Conservation (phyloP, 2,113 vertebrate genomes). For the Diphyllodes magnificus region DNA sequence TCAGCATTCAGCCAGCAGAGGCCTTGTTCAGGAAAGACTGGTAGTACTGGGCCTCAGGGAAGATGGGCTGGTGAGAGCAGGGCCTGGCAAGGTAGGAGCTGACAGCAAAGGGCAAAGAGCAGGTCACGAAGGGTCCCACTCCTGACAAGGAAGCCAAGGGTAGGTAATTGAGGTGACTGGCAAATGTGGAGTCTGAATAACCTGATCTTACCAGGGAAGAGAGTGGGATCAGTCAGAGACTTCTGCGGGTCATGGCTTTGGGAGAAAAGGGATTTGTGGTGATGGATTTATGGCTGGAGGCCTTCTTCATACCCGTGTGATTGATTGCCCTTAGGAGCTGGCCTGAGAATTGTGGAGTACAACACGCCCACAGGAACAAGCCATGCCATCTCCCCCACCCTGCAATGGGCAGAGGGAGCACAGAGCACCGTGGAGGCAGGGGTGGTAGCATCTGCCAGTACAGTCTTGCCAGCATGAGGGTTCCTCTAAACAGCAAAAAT, state of each 20-base stretch:
- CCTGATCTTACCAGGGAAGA: background rate
- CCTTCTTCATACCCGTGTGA: background rate
- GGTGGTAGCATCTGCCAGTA: background rate
- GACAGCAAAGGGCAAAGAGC: background rate
- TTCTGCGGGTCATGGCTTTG: background rate
- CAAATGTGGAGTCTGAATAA: background rate
- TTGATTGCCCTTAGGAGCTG: background rate
- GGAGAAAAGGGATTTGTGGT: background rate
- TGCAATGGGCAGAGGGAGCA: background rate
- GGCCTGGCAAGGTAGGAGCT: background rate
- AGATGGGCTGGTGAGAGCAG: background rate
- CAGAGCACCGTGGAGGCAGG: fast-evolving
- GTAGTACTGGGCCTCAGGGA: background rate
- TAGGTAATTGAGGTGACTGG: background rate
- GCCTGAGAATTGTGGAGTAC: background rate
- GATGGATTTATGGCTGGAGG: background rate
- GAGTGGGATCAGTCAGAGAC: background rate
- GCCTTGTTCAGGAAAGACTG: background rate
- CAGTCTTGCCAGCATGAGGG: background rate
- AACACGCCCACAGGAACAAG: background rate
- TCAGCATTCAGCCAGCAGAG: background rate
- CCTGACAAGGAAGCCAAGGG: background rate
- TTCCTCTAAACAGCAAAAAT: background rate
- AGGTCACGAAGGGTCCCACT: fast-evolving
- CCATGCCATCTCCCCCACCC: fast-evolving